Conservation (phyloP, 2,113 vertebrate species). For the Proteles cristata region DNA sequence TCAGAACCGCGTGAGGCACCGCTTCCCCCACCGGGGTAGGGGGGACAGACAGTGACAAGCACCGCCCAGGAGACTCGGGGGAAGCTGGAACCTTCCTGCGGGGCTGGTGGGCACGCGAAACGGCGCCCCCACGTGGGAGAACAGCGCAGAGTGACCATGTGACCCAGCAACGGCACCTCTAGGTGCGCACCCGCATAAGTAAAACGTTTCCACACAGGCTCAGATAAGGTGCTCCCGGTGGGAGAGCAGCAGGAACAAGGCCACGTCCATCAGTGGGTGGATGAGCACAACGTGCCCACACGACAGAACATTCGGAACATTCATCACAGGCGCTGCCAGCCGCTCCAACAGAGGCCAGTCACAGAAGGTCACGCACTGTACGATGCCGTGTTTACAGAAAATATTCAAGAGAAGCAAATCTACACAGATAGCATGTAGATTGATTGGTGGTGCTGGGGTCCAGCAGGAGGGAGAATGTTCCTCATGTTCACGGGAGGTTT, state of each 20-base stretch:
- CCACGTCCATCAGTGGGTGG: neutral
- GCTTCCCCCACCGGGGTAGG: too few relatives aligned
- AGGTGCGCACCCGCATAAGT: neutral
- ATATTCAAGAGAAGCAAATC: neutral
- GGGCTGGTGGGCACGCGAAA: neutral
- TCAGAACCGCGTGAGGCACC: neutral
- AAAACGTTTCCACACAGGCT: neutral
- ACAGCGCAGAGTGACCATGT: neutral
- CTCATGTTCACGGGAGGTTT: neutral
- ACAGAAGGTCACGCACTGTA: accelerated
- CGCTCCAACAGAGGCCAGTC: neutral
- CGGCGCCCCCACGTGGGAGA: neutral
- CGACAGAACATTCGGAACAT: too few relatives aligned
- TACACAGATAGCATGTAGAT: neutral
- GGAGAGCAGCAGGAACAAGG: neutral
- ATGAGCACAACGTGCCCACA: neutral
- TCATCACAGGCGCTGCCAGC: neutral
- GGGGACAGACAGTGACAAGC: accelerated
- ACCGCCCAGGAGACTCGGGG: neutral
- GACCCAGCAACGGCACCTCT: neutral
- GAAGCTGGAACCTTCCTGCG: neutral
- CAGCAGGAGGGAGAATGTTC: accelerated
- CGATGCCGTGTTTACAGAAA: neutral
- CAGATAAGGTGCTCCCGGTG: accelerated
- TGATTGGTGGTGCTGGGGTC: neutral